Percentiles rank a stretch among this genome's conserved stretches.
Conservation (phyloP, 2,797 vertebrate species). For the Apodemus agrarius region DNA sequence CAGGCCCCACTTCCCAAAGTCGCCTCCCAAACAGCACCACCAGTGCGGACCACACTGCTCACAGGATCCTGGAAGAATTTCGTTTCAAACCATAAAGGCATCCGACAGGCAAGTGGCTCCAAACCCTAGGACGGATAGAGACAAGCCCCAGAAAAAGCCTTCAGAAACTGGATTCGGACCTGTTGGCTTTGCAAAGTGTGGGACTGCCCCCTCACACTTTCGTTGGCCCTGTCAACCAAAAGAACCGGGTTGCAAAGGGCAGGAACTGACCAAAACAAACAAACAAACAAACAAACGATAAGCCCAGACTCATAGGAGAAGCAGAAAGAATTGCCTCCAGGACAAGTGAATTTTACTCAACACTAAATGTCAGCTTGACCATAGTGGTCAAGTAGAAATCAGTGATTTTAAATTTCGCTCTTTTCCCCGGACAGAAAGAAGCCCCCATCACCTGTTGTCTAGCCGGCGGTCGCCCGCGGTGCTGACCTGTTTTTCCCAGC, state of each 20-base stretch:
- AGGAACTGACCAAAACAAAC: background rate
- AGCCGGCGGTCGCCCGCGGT: too few species aligned
- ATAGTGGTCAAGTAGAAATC: background rate
- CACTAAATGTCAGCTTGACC: background rate
- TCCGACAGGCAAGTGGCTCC: background rate
- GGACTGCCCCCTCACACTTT: too few species aligned
- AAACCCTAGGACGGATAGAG: background rate
- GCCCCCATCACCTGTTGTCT: background rate
- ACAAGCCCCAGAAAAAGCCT: background rate
- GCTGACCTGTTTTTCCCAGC: too few species aligned
- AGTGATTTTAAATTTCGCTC: background rate
- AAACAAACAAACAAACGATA: too few species aligned
- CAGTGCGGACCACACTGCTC: background rate
- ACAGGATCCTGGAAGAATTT: background rate
- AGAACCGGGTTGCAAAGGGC: background rate
- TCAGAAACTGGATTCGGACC: background rate
- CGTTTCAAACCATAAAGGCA: background rate
- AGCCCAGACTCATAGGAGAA: background rate
- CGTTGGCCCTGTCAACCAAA: background rate
- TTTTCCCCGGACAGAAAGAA: background rate
- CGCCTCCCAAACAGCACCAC: background rate
- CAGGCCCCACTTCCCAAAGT: background rate
- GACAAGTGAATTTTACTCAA: background rate
- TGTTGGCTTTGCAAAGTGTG: background rate
- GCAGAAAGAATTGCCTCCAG: background rate